Conservation (phyloP, 1,140 invertebrate species). For the Octopus bimaculoides region DNA sequence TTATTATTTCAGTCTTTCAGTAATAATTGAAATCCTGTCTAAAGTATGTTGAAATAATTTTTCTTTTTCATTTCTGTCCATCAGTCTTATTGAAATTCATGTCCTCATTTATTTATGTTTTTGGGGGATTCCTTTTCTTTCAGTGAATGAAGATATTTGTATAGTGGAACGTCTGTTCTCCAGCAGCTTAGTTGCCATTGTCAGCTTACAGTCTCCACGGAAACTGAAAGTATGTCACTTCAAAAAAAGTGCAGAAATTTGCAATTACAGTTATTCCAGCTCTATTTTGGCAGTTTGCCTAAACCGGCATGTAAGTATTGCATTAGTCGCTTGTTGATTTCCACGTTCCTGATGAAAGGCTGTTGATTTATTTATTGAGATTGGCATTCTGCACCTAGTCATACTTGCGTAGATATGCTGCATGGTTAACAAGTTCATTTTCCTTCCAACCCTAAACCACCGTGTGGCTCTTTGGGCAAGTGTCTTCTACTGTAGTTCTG, state of each 20-base stretch:
- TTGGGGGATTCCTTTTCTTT: slow-evolving; percentile 33
- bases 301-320: slow-evolving; percentile 81
- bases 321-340: not conserved
- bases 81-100: too few relatives aligned
- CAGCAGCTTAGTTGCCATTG: slow-evolving; percentile 93
- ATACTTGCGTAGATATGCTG: too few relatives aligned
- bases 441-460: too few relatives aligned
- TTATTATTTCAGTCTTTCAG: not conserved
- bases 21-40: not conserved
- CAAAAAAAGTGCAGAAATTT: slow-evolving; percentile 97
- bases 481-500: too few relatives aligned
- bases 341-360: too few relatives aligned
- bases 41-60: too few relatives aligned
- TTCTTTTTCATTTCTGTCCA: too few relatives aligned
- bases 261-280: slow-evolving; percentile 97
- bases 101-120: not conserved
- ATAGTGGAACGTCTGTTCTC: slow-evolving; percentile 95
- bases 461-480: too few relatives aligned
- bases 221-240: slow-evolving; percentile 97
- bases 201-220: slow-evolving; percentile 85
- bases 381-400: too few relatives aligned
- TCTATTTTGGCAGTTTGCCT: slow-evolving; percentile 95
- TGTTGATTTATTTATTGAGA: too few relatives aligned
- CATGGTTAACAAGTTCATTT: too few relatives aligned
- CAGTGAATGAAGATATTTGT: slow-evolving; percentile 81